These are phyloP conservation scores for Astyanax mexicanus DNA, from an alignment of 2,797 vertebrate species.

Conservation along the genomic window DNA sequence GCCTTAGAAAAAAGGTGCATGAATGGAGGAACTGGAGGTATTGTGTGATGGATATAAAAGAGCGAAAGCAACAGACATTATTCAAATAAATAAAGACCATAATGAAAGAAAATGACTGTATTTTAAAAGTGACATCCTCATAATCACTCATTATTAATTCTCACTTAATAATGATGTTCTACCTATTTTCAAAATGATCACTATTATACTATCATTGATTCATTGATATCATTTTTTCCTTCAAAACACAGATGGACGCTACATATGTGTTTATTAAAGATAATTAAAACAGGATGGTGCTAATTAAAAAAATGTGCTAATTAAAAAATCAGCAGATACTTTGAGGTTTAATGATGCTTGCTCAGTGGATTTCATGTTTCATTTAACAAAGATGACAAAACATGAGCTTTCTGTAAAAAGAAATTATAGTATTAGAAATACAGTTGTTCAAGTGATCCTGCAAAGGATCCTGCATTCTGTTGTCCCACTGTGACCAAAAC, in stretches of 20 bases:
- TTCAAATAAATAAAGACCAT: background rate
- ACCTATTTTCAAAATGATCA: background rate
- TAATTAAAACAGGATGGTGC: background rate
- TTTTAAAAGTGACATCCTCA: background rate
- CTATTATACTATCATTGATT: background rate
- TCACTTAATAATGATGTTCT: background rate
- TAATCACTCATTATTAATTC: background rate
- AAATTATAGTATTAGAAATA: constrained; percentile 34
- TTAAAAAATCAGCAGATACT: background rate
- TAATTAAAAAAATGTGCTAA: background rate
- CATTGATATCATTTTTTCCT: background rate
- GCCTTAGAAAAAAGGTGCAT: constrained; percentile 9
- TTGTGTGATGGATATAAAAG: background rate
- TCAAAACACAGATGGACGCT: background rate
- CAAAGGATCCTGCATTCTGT: constrained; percentile 37
- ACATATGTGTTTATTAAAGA: constrained; percentile 2
- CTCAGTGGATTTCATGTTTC: background rate
- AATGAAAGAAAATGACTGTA: background rate
- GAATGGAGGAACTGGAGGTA: background rate
- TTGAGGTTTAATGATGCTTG: background rate
- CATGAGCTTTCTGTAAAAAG: constrained; percentile 36
- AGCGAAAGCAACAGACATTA: background rate
- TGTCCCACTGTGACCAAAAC: constrained; percentile 39
- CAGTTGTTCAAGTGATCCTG: constrained; percentile 47
- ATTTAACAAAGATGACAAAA: constrained; percentile 1